A percentile compares a stretch with the other conserved stretches of the same genome.
Conservation (phyloP, 2,888 invertebrate species). For the Lamellibrachia columna region DNA sequence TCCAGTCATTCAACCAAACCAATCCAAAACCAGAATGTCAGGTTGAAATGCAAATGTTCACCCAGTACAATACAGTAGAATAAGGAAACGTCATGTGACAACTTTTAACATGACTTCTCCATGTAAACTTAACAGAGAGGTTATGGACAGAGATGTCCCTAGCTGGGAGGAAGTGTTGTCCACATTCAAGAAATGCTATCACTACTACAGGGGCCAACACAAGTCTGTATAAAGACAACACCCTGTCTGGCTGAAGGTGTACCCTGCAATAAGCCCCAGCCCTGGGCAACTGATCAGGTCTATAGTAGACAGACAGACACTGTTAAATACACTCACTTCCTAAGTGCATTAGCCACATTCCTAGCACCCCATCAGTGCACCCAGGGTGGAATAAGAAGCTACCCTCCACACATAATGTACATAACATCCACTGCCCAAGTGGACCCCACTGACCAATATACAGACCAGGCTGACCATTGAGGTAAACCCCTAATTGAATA, state of each 20-base stretch:
- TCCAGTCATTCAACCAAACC: too few species aligned
- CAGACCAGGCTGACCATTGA: neutral
- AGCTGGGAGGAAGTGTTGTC: neutral
- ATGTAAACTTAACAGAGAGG: neutral
- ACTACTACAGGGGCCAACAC: neutral
- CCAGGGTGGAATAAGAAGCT: constrained; percentile 1
- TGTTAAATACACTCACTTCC: neutral
- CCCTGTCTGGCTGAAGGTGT: neutral
- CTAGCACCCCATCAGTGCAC: neutral
- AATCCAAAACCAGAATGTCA: too few species aligned
- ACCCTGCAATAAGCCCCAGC: neutral
- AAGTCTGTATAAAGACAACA: neutral
- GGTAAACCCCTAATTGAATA: neutral
- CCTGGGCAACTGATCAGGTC: neutral
- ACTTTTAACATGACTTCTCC: neutral
- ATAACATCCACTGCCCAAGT: neutral
- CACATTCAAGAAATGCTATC: neutral
- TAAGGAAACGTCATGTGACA: too few species aligned
- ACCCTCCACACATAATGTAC: neutral
- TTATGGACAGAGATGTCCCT: neutral
- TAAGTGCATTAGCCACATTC: neutral
- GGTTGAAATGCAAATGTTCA: too few species aligned
- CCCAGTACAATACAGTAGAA: too few species aligned
- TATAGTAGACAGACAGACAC: neutral
- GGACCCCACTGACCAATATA: constrained; percentile 4